Base-by-base conservation (phyloP, 2,888 invertebrate genomes). In the Drosophila longiperda region DNA sequence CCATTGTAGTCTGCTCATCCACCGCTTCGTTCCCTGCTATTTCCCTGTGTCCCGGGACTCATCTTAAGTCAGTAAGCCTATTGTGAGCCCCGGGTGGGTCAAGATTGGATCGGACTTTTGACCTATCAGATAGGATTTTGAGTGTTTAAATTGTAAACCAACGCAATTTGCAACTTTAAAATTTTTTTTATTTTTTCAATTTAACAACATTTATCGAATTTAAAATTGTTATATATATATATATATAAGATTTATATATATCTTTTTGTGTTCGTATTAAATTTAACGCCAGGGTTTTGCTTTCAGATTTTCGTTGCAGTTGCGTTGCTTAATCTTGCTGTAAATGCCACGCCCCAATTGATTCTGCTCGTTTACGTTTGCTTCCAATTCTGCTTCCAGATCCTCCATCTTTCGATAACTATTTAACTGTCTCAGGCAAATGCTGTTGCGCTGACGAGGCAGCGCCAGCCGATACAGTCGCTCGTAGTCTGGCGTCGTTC, bases 391-490 rank as follows among this genome's bases (percentile, higher is more conserved):
- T 40, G 5, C 40, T 11, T 42, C 5, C 29, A 1, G 29, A 1
- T 29, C 29, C 29, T 17, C 1, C 38, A 17, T 38, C 17, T 17
- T 8, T 17, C 1, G 36, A 7, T 1, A 7, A 15, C 45, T 8
- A 3, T 2, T 7, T 1, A 9, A 4, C 38, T 8, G 38, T 4
- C 9, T n/a, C 4, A 17, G 9, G 40, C 9, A 26, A 2, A 26
- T 26, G 26, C 38, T 3, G 17, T 0, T 4, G 23, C 23, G 59
- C 3, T 40, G 57, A 9, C 74, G 70, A 23, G 82, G 82, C 36
- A 65, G 63, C 1, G 79, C 61, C 53, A 80, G 17, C 4, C 70
- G 79, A 4, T 68, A 59, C 12, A 78, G 12, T 0, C 74, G 82
- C 34, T 67, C 45, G 23, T 61, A 71, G 45, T 74, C 66, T 1